Base-by-base conservation (phyloP, 2,797 vertebrate species). In the Pachyuromys duprasi region DNA sequence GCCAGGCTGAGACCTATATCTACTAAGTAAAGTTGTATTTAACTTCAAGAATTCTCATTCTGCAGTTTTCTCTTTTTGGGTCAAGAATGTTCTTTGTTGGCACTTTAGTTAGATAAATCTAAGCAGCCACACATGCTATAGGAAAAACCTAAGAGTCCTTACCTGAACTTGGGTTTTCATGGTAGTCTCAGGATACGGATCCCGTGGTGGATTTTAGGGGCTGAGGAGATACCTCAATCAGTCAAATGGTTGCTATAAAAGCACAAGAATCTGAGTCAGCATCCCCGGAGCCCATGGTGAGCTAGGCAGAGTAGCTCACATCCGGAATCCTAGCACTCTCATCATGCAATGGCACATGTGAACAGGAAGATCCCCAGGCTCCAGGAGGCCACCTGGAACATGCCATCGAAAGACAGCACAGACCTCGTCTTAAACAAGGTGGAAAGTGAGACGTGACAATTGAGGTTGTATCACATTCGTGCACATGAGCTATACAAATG, bases 11-110 rank as follows among this genome's bases (percentile, higher is more conserved):
- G 60, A 86, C 20, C 24, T 31, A 42, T 13, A 65, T 57, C 49
- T 92, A 83, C 36, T 78, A 92, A 78, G 22, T 81, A 74, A 53
- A 86, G n/a, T 67, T 90, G 49, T 63, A 78, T 45, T 88, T 86
- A 95, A 70, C 33, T 18, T 81, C 78, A 90, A 92, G 14, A 74
- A 78, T 86, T 94, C 67, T 63, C 45, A 76, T 67, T 84, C 13
- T 82, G 75, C 18, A 45, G 11, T 89, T 94, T 96, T 86, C 60
- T 89, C 33, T 91, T 49, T 87, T 80, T 65, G 67, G 5, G 9
- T 55, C 39, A 67, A 84, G 53, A 65, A 3, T 65, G 17, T 39
- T 65, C 31, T 93, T 72, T 67, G 6, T 74, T 18, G 57, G 8
- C 11, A 70, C 70, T 42, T 45, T 65, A 93, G 72, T 31, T 67